A percentile compares a stretch with the other conserved stretches of the same genome.
Evolutionary conservation across 2,113 vertebrate species (phyloP).

Genomic region (Zapornia atra): DNA sequence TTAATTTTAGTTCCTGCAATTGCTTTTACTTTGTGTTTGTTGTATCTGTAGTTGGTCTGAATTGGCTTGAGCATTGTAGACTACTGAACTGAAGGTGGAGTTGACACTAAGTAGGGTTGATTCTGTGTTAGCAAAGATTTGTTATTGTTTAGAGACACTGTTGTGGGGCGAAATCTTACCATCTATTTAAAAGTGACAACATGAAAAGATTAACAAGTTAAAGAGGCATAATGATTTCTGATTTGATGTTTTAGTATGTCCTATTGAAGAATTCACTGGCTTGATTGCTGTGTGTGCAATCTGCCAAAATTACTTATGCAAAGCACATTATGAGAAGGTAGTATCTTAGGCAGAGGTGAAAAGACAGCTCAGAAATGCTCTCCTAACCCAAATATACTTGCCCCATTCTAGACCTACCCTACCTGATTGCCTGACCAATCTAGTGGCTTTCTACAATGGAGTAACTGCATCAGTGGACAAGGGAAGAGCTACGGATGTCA

Average conservation of each 20-base stretch:
- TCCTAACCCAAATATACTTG: background rate
- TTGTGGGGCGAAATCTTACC: background rate
- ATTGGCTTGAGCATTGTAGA: background rate
- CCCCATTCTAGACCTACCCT: background rate
- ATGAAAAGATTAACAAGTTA: background rate
- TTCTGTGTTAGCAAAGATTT: background rate
- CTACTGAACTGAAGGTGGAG: background rate
- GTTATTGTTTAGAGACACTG: background rate
- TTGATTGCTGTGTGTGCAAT: background rate
- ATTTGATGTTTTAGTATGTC: background rate
- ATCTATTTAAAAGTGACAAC: background rate
- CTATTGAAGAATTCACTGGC: background rate
- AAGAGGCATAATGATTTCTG: background rate
- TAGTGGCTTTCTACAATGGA: no score
- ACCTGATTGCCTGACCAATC: no score
- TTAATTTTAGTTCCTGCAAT: background rate
- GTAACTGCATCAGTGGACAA: no score
- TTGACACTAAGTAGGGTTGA: background rate
- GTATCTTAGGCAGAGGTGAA: background rate
- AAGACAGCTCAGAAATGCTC: background rate
- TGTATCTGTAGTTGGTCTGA: background rate
- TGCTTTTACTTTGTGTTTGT: constrained; percentile 16
- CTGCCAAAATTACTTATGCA: background rate
- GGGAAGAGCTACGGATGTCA: no score
- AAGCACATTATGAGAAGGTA: background rate